Evolutionary conservation across 2,888 invertebrate genomes (phyloP), one percentile per base, ranked within the genome.

Genomic region (Belgica antarctica): DNA sequence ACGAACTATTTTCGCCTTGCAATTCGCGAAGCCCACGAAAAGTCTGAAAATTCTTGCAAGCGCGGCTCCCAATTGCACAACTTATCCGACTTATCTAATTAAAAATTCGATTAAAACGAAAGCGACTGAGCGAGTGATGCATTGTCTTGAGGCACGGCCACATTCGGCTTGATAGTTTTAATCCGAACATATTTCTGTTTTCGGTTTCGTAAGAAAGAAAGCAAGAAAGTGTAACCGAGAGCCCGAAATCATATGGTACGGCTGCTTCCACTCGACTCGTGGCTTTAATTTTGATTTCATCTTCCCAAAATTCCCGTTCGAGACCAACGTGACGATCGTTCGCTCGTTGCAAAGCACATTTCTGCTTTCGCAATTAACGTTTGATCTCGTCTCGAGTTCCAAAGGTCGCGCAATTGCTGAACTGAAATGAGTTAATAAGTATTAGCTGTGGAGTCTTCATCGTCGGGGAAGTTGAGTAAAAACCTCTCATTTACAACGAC

Each of bases 171-270:
- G 10, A 46, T 46, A 15, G 4, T 52, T 52, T 52, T 2, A 7
- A 22, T 4, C 22, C 22, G 22, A n/a, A n/a, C n/a, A n/a, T n/a
- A n/a, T 52, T 52, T 52, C 52, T 52, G 4, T 52, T 17, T 41
- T 41, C 10, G 2, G 52, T 4, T 52, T 52, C 52, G 52, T n/a
- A 24, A 63, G n/a, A n/a, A 63, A 61, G 36, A 63, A 62, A 28
- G 62, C 62, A 62, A 31, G 62, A 62, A 63, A 63, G 41, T 63
- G 63, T 63, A 63, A 24, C 36, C 34, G 22, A 22, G 19, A 5
- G 52, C 7, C 12, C 22, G 52, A 10, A 52, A 52, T 52, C 19
- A 46, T n/a, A 46, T n/a, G 17, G 5, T 52, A 12, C 52, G n/a
- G 19, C 5, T 46, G 46, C 4, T 4, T 46, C 7, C 17, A 52